Conservation (phyloP, 2,888 invertebrate genomes). For the Sabatieria punctata region DNA sequence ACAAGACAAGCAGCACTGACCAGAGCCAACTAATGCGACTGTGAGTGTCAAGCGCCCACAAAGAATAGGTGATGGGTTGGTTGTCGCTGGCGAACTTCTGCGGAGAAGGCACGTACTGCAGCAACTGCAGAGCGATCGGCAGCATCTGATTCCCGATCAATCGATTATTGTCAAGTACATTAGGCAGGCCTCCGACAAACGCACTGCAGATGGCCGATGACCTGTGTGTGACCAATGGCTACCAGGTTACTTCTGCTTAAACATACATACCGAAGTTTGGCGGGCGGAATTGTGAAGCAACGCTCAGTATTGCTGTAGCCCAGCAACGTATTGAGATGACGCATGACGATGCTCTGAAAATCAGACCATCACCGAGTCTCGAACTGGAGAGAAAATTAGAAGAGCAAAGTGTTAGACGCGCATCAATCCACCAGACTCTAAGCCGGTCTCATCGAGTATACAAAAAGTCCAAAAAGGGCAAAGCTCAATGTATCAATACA, state of each 20-base stretch:
- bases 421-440: too few relatives aligned
- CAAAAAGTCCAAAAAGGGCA: too few relatives aligned
- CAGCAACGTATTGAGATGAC: conserved; percentile 73
- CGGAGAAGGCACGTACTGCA: conserved; percentile 67
- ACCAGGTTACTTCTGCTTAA: conserved; percentile 3
- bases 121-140: conserved; percentile 58
- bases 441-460: too few relatives aligned
- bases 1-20: conserved; percentile 73
- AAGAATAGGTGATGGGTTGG: conserved; percentile 52
- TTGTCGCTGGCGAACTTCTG: conserved; percentile 46
- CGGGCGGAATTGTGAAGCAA: conserved; percentile 73
- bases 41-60: conserved; percentile 72
- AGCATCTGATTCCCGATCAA: conserved; percentile 73
- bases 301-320: conserved; percentile 83
- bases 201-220: conserved; percentile 86
- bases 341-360: conserved; percentile 71
- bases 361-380: too few relatives aligned
- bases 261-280: conserved; percentile 51
- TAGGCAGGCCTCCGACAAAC: conserved; percentile 72
- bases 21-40: conserved; percentile 78
- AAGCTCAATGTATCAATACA: too few relatives aligned
- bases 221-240: conserved; percentile 43
- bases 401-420: too few relatives aligned
- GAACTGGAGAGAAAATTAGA: too few relatives aligned
- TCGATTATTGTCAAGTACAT: conserved; percentile 80